These are phyloP conservation scores for Spatulosminthurus flaviceps DNA, from an alignment of 2,888 invertebrate species.

Conservation along the genomic window DNA sequence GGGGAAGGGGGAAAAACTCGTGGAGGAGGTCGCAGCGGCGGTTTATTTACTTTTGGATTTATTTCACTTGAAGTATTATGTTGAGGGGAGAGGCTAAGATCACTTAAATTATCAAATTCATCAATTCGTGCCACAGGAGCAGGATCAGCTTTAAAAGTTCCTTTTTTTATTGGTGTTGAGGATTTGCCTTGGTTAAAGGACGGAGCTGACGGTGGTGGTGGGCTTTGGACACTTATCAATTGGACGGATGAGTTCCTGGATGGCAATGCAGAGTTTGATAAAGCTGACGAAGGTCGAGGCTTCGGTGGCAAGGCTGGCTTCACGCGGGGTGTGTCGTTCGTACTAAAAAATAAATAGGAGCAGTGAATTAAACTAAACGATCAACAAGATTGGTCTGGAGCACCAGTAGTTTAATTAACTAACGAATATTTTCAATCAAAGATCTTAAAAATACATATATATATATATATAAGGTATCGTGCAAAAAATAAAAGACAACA, in stretches of 20 bases:
- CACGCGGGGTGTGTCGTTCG: not conserved
- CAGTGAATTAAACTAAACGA: not conserved
- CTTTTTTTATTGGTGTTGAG: not conserved
- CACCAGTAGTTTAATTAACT: no score
- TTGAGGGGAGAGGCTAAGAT: conserved; percentile 39
- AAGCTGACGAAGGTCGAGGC: conserved; percentile 35
- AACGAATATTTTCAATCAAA: no score
- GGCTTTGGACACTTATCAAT: not conserved
- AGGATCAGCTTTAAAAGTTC: not conserved
- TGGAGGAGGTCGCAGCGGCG: not conserved
- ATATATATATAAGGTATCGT: no score
- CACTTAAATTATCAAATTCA: conserved; percentile 48
- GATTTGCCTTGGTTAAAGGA: not conserved
- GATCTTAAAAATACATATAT: no score
- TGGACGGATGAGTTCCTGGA: not conserved
- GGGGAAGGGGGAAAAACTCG: not conserved
- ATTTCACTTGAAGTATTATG: not conserved
- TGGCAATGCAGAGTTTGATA: conserved; percentile 27
- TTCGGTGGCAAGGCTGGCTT: conserved; percentile 62
- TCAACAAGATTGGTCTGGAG: no score
- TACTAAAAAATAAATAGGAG: not conserved
- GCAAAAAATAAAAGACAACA: no score
- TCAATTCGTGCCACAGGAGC: conserved; percentile 46
- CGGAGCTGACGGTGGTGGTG: not conserved
- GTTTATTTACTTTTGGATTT: not conserved